phyloP scores from a whole-genome alignment of 92 coral and sea anemone species.

The Virgularia gustaviana region DNA sequence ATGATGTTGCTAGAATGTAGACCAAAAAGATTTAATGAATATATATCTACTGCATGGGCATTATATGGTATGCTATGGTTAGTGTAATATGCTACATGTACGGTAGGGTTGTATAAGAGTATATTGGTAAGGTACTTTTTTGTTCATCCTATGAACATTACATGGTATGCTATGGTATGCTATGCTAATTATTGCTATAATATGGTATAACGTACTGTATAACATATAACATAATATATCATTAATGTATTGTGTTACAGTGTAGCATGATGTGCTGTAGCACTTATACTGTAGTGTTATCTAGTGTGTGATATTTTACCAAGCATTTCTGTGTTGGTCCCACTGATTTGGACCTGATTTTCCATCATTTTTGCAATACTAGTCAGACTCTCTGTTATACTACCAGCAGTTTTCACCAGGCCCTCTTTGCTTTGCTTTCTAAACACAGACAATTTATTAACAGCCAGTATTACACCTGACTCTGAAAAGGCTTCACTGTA shows the following conservation, averaged over 20 bases:
- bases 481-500: no score
- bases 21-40: neutral
- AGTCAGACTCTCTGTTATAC: slow-evolving; percentile 83
- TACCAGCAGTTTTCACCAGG: slow-evolving; percentile 78
- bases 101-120: neutral
- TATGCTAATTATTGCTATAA: no score
- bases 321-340: slow-evolving; percentile 61
- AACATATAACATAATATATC: no score
- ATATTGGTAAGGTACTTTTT: neutral
- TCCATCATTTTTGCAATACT: slow-evolving; percentile 86
- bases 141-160: no score
- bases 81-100: no score
- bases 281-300: no score
- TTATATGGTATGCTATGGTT: neutral
- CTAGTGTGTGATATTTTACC: no score
- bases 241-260: no score
- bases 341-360: slow-evolving; percentile 72
- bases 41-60: neutral
- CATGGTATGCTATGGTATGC: no score
- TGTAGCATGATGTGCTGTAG: no score
- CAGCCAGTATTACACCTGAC: no score
- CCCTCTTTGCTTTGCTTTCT: slow-evolving; percentile 85
- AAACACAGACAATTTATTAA: neutral
- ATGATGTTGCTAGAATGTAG: slow-evolving; percentile 64
- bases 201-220: no score